These are phyloP conservation scores for Stenichneumon culpator DNA, from an alignment of 2,888 invertebrate genomes.

Conservation along the genomic window DNA sequence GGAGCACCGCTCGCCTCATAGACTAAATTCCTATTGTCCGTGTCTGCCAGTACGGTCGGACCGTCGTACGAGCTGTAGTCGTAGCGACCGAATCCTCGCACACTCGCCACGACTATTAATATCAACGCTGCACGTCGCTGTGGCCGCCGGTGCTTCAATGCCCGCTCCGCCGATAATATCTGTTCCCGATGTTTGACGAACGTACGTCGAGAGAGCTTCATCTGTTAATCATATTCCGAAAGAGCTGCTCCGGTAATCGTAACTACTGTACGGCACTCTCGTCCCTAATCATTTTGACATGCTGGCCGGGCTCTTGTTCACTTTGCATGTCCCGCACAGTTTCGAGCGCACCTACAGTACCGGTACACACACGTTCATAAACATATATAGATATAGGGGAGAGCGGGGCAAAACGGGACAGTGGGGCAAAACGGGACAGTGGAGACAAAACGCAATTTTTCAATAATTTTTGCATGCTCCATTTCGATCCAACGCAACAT, in stretches of 20 bases:
- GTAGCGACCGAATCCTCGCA: background rate
- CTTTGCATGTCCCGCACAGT: background rate
- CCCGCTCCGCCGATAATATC: slow-evolving; percentile 48
- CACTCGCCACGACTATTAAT: slow-evolving; percentile 48
- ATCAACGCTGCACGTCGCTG: slow-evolving; percentile 36
- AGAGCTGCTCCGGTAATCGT: slow-evolving; percentile 37
- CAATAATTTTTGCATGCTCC: no score
- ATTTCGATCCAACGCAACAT: no score
- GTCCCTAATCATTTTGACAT: slow-evolving; percentile 38
- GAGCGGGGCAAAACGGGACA: no score
- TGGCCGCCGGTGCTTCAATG: slow-evolving; percentile 8
- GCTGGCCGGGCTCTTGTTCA: background rate
- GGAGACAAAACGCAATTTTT: no score
- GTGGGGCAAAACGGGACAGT: no score
- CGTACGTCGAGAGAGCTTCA: slow-evolving; percentile 42
- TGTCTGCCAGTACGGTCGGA: background rate
- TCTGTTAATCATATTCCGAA: slow-evolving; percentile 42
- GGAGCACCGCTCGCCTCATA: background rate
- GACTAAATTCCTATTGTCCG: slow-evolving; percentile 21
- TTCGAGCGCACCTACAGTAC: background rate
- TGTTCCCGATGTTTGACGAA: slow-evolving; percentile 58
- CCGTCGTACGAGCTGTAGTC: background rate
- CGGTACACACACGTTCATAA: background rate
- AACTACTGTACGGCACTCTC: slow-evolving; percentile 26
- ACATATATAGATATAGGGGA: no score